These are phyloP conservation scores for Natrix natrix DNA, from an alignment of 2,797 vertebrate species.

Conservation along the genomic window DNA sequence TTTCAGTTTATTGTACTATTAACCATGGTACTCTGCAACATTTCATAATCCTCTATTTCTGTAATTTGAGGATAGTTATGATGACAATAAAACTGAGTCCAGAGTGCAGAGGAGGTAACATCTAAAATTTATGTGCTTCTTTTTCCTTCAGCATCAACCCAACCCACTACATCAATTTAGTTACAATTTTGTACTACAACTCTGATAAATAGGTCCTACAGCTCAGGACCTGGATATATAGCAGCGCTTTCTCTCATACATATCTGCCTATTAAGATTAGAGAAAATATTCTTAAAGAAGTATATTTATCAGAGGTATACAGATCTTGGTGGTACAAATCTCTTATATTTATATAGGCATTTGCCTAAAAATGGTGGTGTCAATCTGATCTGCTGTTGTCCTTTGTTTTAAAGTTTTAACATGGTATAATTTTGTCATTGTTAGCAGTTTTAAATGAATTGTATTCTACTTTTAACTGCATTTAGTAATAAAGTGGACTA, in stretches of 20 bases:
- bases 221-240: not conserved
- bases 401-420: not conserved
- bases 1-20: not conserved
- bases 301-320: not conserved
- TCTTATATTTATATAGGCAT: not conserved
- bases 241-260: not conserved
- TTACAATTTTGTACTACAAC: not conserved
- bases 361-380: not conserved
- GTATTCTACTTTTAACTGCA: not conserved
- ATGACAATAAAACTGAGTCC: not conserved
- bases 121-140: not conserved
- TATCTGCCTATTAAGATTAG: not conserved
- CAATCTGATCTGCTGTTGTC: not conserved
- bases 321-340: not conserved
- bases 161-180: not conserved
- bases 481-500: not conserved
- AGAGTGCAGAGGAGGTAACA: not conserved
- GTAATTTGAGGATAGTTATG: not conserved
- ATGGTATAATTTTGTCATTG: not conserved
- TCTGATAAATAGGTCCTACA: not conserved
- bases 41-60: not conserved
- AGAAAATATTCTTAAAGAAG: not conserved
- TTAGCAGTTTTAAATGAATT: not conserved
- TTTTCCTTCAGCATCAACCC: not conserved
- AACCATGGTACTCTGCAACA: not conserved